Evolutionary conservation across 2,113 vertebrate genomes (phyloP).

Genomic region (Capra hircus): DNA sequence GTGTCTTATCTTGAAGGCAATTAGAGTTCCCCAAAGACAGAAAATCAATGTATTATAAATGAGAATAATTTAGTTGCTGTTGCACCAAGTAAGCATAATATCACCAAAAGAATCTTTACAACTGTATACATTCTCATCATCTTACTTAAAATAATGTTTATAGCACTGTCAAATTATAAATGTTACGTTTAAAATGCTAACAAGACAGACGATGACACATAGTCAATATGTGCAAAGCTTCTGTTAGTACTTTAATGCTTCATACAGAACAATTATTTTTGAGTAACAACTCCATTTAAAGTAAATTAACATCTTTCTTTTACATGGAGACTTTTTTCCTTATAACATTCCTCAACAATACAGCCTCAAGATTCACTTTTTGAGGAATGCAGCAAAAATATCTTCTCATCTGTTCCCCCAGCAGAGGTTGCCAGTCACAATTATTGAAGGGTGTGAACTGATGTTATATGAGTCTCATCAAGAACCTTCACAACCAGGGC

Average conservation of each 20-base stretch:
- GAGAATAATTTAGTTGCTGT: slow-evolving; percentile 51
- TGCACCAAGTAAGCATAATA: slow-evolving; percentile 40
- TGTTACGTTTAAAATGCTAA: slow-evolving; percentile 26
- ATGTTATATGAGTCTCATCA: not conserved
- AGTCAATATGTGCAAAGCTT: slow-evolving; percentile 23
- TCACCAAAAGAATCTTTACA: not conserved
- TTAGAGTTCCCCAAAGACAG: slow-evolving; percentile 58
- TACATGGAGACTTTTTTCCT: not conserved
- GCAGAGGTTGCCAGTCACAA: not conserved
- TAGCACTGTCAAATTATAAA: not conserved
- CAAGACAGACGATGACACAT: not conserved
- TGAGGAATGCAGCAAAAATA: not conserved
- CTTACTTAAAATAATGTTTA: slow-evolving; percentile 16
- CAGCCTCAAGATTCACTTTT: not conserved
- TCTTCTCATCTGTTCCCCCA: too few relatives aligned
- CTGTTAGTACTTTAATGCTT: not conserved
- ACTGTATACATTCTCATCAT: not conserved
- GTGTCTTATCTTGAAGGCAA: slow-evolving; percentile 53
- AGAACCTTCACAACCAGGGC: not conserved
- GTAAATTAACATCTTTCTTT: not conserved
- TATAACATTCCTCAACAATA: not conserved
- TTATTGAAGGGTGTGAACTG: not conserved
- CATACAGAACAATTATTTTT: not conserved
- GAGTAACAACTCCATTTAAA: slow-evolving; percentile 19
- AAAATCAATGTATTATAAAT: slow-evolving; percentile 67